Evolutionary conservation across 2,113 vertebrate genomes (phyloP).

Genomic region (Balaeniceps rex): DNA sequence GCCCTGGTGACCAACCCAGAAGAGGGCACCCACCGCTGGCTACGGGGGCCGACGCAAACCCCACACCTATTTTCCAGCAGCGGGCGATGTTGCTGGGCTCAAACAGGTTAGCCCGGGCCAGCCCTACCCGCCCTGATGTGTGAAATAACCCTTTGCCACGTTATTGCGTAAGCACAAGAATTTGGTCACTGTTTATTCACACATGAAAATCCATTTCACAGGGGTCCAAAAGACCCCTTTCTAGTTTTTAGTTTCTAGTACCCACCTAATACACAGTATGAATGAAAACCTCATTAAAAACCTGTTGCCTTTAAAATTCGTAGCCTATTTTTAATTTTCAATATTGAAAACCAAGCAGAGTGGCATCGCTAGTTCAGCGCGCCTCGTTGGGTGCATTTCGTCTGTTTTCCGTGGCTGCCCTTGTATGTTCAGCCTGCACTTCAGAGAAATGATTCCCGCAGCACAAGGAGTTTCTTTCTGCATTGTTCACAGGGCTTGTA

Average conservation of each 20-base stretch:
- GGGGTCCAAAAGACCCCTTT: neutral
- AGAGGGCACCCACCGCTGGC: neutral
- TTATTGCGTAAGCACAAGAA: neutral
- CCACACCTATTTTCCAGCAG: neutral
- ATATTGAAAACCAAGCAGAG: neutral
- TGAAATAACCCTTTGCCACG: rapidly evolving
- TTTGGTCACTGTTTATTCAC: neutral
- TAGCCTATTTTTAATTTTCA: neutral
- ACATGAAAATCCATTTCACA: neutral
- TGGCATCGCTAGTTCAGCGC: rapidly evolving
- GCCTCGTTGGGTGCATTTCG: neutral
- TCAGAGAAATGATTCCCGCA: neutral
- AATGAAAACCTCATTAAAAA: neutral
- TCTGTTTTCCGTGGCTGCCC: neutral
- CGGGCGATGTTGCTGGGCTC: neutral
- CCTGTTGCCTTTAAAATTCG: neutral
- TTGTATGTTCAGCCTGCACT: neutral
- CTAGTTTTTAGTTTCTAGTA: neutral
- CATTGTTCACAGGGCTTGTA: neutral
- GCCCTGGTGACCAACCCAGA: rapidly evolving
- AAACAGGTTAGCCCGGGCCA: rapidly evolving
- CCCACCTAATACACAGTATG: rapidly evolving
- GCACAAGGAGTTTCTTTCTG: neutral
- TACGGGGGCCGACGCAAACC: neutral
- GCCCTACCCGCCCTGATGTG: neutral